Conservation (phyloP, 2,113 vertebrate species). For the Archocentrus centrarchus region DNA sequence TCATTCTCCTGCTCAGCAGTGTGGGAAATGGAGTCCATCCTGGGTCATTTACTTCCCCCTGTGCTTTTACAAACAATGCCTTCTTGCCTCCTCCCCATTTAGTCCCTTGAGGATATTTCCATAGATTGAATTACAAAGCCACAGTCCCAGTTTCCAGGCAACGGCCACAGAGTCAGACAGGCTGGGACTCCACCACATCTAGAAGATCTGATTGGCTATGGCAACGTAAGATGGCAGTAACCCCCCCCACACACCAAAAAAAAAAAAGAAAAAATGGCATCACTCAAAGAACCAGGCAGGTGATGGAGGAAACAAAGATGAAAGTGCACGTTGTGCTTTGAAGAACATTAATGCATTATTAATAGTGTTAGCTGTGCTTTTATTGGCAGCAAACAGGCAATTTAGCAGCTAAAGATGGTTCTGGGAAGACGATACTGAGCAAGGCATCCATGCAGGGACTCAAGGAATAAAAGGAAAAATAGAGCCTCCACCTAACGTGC, state of each 20-base stretch:
- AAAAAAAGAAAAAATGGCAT: constrained; percentile 4
- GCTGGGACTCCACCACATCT: constrained; percentile 28
- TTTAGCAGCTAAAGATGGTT: constrained; percentile 13
- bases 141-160: constrained; percentile 72
- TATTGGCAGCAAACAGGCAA: constrained; percentile 22
- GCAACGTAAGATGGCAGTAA: constrained; percentile 8
- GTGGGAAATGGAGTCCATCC: constrained; percentile 63
- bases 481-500: not conserved
- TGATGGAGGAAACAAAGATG: constrained; percentile 48
- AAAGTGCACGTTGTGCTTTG: constrained; percentile 57
- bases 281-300: constrained; percentile 37
- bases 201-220: constrained; percentile 53
- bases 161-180: constrained; percentile 43
- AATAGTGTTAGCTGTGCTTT: constrained; percentile 34
- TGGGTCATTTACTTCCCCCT: constrained; percentile 36
- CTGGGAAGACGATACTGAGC: constrained; percentile 20
- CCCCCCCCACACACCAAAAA: rapidly evolving
- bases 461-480: not conserved
- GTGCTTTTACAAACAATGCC: constrained; percentile 21
- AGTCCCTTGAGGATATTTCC: constrained; percentile 48
- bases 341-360: constrained; percentile 26
- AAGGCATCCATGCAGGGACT: constrained; percentile 28
- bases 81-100: constrained; percentile 11
- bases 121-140: constrained; percentile 55
- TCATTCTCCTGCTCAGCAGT: constrained; percentile 44